Evolutionary conservation across 2,888 invertebrate genomes (phyloP).

Genomic region (Bruchidius siliquastri): DNA sequence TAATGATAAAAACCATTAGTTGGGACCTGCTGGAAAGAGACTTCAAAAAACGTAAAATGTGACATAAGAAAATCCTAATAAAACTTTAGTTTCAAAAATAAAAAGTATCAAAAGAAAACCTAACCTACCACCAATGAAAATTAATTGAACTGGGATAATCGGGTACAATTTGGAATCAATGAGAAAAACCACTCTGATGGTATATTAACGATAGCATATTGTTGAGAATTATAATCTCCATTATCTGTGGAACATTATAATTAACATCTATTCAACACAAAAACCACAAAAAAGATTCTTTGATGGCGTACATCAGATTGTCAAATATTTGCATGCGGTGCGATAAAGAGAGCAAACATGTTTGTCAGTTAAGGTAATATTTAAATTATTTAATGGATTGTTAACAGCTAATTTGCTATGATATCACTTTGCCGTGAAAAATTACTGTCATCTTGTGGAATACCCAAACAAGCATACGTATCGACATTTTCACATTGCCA

Average conservation of each 20-base stretch:
- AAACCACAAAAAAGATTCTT: conserved; percentile 2
- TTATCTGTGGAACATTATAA: background rate
- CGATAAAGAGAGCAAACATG: conserved; percentile 13
- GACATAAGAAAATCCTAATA: no score
- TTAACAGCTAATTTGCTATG: conserved; percentile 19
- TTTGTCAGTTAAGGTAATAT: conserved; percentile 17
- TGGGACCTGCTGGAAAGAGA: no score
- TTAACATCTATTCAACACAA: background rate
- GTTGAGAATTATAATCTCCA: background rate
- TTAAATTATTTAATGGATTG: conserved; percentile 21
- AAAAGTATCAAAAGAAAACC: no score
- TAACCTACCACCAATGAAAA: no score
- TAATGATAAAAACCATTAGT: no score
- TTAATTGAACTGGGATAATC: no score
- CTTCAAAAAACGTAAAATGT: no score
- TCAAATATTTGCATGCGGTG: conserved; percentile 12
- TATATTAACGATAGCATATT: background rate
- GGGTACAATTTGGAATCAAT: background rate
- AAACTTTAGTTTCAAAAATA: no score
- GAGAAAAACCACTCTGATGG: background rate
- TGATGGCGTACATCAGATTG: conserved; percentile 7
- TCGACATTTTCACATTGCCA: background rate
- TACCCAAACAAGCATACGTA: background rate
- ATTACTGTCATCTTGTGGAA: conserved; percentile 15
- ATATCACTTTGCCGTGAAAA: conserved; percentile 15